Conservation (phyloP, 1,140 invertebrate species). For the Drosophila lowei region DNA sequence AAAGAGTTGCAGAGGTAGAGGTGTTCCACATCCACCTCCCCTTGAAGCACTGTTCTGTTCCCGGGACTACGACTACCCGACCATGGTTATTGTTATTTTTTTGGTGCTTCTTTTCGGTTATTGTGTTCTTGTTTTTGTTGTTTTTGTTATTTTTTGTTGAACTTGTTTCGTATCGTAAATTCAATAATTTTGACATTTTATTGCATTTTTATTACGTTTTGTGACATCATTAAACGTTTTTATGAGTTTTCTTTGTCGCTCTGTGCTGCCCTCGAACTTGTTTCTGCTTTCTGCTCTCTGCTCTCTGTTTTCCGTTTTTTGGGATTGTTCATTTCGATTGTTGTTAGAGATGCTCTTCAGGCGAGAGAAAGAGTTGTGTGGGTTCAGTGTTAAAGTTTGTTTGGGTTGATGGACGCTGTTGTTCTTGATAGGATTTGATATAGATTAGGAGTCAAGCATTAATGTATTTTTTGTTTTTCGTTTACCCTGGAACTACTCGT, state of each 20-base stretch:
- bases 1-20: slow-evolving; percentile 77
- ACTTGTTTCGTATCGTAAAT: slow-evolving; percentile 83
- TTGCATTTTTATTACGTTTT: slow-evolving; percentile 82
- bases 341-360: slow-evolving; percentile 50
- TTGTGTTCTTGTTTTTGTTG: slow-evolving; percentile 27
- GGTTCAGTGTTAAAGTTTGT: slow-evolving; percentile 26
- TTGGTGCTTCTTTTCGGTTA: slow-evolving; percentile 39
- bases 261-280: slow-evolving; percentile 63
- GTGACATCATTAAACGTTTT: slow-evolving; percentile 83
- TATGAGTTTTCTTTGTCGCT: slow-evolving; percentile 81
- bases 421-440: slow-evolving; percentile 34
- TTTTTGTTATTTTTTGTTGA: slow-evolving; percentile 60
- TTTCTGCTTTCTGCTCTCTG: slow-evolving; percentile 41
- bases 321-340: slow-evolving; percentile 33
- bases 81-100: slow-evolving; percentile 52
- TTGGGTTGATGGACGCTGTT: slow-evolving; percentile 37
- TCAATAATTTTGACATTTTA: slow-evolving; percentile 83
- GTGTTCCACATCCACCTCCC: slow-evolving; percentile 46
- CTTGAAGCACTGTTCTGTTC: background rate
- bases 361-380: slow-evolving; percentile 32
- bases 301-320: slow-evolving; percentile 13
- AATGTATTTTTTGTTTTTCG: slow-evolving; percentile 16
- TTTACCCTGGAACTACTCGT: slow-evolving; percentile 2
- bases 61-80: slow-evolving; percentile 9
- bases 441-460: slow-evolving; percentile 43